These are phyloP conservation scores for Calephelis perditalis DNA, from an alignment of 2,888 invertebrate genomes.

Conservation along the genomic window DNA sequence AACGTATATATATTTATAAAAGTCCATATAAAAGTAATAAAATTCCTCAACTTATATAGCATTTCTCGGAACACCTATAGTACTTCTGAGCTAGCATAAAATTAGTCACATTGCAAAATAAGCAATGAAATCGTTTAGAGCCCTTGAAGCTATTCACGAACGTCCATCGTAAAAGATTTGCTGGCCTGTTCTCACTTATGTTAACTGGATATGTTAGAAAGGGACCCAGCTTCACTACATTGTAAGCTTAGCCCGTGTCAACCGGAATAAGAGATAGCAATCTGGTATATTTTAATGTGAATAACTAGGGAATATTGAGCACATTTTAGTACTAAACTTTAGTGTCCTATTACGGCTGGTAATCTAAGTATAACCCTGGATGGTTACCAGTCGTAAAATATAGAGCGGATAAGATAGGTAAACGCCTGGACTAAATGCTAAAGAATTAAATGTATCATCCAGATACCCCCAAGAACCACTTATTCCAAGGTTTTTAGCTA, in stretches of 20 bases:
- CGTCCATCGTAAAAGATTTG: constrained; percentile 56
- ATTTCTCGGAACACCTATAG: constrained; percentile 48
- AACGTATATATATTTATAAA: constrained; percentile 35
- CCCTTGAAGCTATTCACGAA: constrained; percentile 58
- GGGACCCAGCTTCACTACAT: constrained; percentile 50
- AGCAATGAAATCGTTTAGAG: constrained; percentile 62
- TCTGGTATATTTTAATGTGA: constrained; percentile 42
- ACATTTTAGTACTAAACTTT: constrained; percentile 21
- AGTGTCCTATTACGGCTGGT: constrained; percentile 17
- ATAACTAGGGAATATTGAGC: constrained; percentile 30
- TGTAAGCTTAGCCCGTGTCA: constrained; percentile 51
- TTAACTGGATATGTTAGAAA: constrained; percentile 32
- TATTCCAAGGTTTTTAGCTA: too few relatives aligned
- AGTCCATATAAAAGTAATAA: constrained; percentile 33
- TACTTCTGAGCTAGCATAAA: constrained; percentile 52
- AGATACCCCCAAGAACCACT: too few relatives aligned
- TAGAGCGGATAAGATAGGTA: not conserved
- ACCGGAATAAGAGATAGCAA: constrained; percentile 55
- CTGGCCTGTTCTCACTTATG: constrained; percentile 38
- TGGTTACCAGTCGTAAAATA: constrained; percentile 6
- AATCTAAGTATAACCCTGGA: constrained; percentile 4
- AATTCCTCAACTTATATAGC: constrained; percentile 34
- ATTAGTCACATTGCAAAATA: constrained; percentile 69
- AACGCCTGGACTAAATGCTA: not conserved
- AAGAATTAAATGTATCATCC: too few relatives aligned